Percentiles rank a stretch among this genome's conserved stretches.
These are phyloP conservation scores for Akabosia matsudoensis DNA, from an alignment of 1,140 invertebrate species.

Conservation along the genomic window DNA sequence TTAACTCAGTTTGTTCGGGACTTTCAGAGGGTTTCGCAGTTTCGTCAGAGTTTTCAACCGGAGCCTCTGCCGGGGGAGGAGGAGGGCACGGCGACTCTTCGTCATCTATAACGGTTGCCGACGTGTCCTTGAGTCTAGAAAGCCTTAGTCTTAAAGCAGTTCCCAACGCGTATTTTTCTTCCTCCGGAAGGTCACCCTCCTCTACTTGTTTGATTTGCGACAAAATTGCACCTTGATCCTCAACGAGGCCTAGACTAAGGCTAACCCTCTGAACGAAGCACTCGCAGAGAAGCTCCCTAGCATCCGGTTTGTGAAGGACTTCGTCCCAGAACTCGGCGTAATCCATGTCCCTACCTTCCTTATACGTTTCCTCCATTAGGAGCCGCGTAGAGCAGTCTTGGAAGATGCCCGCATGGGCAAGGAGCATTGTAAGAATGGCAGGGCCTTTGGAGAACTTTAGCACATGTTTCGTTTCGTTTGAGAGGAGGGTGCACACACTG, in stretches of 20 bases:
- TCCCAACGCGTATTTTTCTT: slow-evolving; percentile 44
- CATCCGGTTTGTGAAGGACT: slow-evolving; percentile 37
- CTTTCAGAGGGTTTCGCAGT: no score
- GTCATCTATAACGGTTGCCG: slow-evolving; percentile 2
- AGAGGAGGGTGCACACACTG: slow-evolving; percentile 91
- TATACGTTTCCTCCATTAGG: slow-evolving; percentile 48
- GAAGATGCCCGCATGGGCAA: slow-evolving; percentile 91
- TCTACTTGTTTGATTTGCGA: slow-evolving; percentile 28
- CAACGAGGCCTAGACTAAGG: slow-evolving; percentile 30
- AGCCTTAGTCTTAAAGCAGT: neutral
- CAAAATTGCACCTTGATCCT: slow-evolving; percentile 20
- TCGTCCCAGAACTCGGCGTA: slow-evolving; percentile 51
- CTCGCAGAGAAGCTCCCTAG: slow-evolving; percentile 48
- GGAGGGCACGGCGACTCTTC: no score
- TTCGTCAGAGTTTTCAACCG: no score
- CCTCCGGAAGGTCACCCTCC: slow-evolving; percentile 48
- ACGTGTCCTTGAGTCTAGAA: neutral
- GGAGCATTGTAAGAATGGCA: slow-evolving; percentile 77
- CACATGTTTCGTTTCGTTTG: slow-evolving; percentile 85
- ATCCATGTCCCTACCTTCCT: slow-evolving; percentile 44
- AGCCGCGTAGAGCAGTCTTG: slow-evolving; percentile 62
- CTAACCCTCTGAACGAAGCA: slow-evolving; percentile 37
- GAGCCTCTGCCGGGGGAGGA: no score
- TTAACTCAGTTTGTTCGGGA: no score
- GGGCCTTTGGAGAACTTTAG: slow-evolving; percentile 78